A percentile compares a stretch with the other conserved stretches of the same genome.
These are phyloP conservation scores for Coreius guichenoti DNA, from an alignment of 2,797 vertebrate genomes.

Conservation along the genomic window DNA sequence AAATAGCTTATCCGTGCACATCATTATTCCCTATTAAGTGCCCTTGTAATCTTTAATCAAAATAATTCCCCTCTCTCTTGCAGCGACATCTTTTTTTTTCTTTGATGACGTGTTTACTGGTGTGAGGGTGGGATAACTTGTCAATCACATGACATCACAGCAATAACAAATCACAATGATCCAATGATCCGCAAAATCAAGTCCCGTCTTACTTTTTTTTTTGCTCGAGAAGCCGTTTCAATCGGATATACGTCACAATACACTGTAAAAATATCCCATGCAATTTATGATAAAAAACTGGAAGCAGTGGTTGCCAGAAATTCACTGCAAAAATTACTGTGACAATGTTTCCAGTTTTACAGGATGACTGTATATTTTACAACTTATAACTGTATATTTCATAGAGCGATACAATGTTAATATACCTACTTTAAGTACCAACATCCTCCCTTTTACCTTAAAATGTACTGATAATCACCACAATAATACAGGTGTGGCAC, in stretches of 20 bases:
- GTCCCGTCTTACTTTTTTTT: background rate
- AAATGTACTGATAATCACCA: background rate
- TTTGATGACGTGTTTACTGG: background rate
- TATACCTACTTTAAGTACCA: background rate
- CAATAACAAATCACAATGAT: background rate
- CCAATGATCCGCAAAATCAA: background rate
- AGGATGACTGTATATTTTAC: no score
- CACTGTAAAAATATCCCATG: background rate
- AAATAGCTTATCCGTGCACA: background rate
- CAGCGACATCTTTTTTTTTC: background rate
- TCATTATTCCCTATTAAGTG: background rate
- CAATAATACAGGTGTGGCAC: no score
- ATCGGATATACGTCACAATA: background rate
- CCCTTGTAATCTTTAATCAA: no score
- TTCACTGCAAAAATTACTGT: background rate
- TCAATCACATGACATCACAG: background rate
- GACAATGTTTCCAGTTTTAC: no score
- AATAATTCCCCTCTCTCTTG: no score
- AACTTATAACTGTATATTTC: no score
- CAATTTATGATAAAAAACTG: no score
- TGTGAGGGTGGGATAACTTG: background rate
- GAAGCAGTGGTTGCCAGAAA: no score
- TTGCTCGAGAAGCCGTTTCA: background rate
- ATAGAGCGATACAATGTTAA: no score
- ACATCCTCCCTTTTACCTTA: no score